These are phyloP conservation scores for Ostrea denselamellosa DNA, from an alignment of 1,140 invertebrate species.

Conservation along the genomic window DNA sequence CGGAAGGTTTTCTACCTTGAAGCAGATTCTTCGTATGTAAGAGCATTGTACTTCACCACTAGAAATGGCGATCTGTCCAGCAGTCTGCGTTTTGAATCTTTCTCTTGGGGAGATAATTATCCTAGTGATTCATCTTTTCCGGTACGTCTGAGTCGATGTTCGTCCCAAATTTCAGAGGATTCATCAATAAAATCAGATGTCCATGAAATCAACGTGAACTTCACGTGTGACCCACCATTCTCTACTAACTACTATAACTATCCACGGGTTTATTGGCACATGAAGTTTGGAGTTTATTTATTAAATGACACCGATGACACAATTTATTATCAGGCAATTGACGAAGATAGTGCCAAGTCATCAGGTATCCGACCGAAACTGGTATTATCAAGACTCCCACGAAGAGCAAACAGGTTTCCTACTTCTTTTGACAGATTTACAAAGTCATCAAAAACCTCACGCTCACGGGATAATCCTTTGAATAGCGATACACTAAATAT, in stretches of 20 bases:
- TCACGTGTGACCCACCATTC: neutral
- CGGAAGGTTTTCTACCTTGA: neutral
- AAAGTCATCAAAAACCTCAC: neutral
- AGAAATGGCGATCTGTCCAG: neutral
- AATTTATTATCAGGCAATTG: neutral
- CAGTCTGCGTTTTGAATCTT: neutral
- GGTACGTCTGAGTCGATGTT: neutral
- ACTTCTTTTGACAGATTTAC: neutral
- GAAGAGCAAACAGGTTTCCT: neutral
- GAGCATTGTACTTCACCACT: neutral
- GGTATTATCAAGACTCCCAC: neutral
- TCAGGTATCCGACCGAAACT: neutral
- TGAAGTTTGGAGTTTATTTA: neutral
- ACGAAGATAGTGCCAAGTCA: neutral
- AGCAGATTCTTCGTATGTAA: neutral
- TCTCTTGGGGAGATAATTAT: neutral
- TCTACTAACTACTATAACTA: neutral
- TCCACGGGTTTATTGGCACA: neutral
- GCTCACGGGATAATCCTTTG: neutral
- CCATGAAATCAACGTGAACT: neutral
- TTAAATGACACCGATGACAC: neutral
- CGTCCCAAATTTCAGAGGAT: neutral
- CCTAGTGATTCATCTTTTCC: neutral
- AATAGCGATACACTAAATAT: neutral
- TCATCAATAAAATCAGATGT: neutral